Evolutionary conservation across 37 sponge, comb jelly and placozoan species (phyloP), one percentile per base, ranked within the genome.

Genomic region (Agelas oroides): DNA sequence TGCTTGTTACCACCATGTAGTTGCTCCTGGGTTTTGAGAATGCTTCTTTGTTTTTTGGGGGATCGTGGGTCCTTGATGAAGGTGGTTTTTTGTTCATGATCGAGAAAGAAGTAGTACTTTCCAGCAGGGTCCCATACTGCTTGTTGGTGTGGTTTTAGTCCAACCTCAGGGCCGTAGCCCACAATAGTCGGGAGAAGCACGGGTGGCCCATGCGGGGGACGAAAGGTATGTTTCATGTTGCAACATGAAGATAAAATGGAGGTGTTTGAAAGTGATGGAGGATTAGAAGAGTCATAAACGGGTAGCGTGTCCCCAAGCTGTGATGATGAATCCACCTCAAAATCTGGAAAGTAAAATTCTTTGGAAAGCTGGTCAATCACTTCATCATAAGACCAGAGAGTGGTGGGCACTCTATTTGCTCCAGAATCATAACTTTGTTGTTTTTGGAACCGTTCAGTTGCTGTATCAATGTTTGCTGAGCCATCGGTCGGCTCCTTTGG

Each of bases 91-190:
- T 23, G 70, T 18, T 53, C 21, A 73, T 88, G 89, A 53, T 93
- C 86, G 0, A 93, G 53, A 67, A 85, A 93, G 75, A 68, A 94
- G 39, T 70, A 68, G 46, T 24, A 32, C 2, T 83, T 78, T n/a
- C 73, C 61, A 14, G 46, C 39, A 0, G 87, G 79, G 39, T 87
- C 80, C 87, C 91, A 94, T 0, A 94, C 52, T 28, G 84, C 94
- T 60, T 84, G 90, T 31, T 76, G 53, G 25, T 78, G 68, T 13
- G 73, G 32, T 19, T 82, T 53, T 55, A 90, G 65, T 15, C 88
- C 94, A 34, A 89, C 81, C 30, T 89, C 94, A 12, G 34, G 57
- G 0, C 94, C 94, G 55, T 77, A 90, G 35, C 94, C 91, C 15
- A 94, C 59, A 32, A 83, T 90, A n/a, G 86, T 21, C 12, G 86